Percentiles rank a stretch among this genome's conserved stretches.
Conservation (phyloP, 2,797 vertebrate species). For the Allobates femoralis region DNA sequence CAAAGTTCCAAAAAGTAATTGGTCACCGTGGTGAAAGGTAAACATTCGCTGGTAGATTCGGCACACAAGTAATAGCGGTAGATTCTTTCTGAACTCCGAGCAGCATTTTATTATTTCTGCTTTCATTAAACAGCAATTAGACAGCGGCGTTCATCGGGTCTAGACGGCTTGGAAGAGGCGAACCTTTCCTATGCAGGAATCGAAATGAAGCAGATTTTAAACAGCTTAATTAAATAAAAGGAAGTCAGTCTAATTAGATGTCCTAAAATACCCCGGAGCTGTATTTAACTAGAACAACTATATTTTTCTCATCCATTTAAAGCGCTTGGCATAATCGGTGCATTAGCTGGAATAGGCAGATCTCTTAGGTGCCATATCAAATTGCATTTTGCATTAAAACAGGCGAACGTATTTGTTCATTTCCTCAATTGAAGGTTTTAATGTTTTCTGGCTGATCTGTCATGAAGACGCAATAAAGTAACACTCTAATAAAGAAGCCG, state of each 20-base stretch:
- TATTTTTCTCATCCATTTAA: constrained; percentile 51
- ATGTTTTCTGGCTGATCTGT: not conserved
- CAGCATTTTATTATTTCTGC: constrained; percentile 34
- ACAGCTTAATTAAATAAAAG: constrained; percentile 60
- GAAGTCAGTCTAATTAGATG: constrained; percentile 58
- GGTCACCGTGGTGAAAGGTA: not conserved
- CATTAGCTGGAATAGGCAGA: constrained; percentile 41
- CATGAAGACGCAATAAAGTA: not conserved
- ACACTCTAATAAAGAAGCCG: not conserved
- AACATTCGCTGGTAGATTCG: not conserved
- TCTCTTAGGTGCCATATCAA: constrained; percentile 22
- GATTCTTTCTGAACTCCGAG: not conserved
- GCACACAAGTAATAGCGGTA: not conserved
- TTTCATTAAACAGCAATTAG: constrained; percentile 57
- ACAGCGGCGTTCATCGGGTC: constrained; percentile 37
- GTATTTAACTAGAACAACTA: constrained; percentile 54
- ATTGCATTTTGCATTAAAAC: constrained; percentile 21
- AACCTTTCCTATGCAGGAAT: constrained; percentile 34
- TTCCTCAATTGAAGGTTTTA: constrained; percentile 1
- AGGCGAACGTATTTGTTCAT: not conserved
- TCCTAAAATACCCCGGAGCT: constrained; percentile 53
- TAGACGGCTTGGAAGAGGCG: constrained; percentile 15
- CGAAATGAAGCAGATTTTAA: constrained; percentile 53
- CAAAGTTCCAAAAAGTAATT: too few relatives aligned
- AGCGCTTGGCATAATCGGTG: constrained; percentile 37